These are phyloP conservation scores for Leucophenga varia DNA, from an alignment of 1,140 invertebrate genomes.

Conservation along the genomic window DNA sequence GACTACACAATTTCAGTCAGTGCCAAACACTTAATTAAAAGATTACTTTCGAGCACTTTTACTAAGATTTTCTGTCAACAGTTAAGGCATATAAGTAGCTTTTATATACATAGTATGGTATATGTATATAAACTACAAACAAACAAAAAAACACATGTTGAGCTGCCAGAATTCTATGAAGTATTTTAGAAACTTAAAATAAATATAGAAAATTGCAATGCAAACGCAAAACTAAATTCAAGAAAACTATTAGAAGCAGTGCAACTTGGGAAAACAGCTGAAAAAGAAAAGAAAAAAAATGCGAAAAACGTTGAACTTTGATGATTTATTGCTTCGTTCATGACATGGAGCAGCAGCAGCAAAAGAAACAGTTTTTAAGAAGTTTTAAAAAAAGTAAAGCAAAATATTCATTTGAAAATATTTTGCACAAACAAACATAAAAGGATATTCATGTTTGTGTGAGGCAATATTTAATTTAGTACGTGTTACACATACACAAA, in stretches of 20 bases:
- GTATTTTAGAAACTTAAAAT: constrained; percentile 45
- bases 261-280: constrained; percentile 6
- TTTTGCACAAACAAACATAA: background rate
- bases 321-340: constrained; percentile 32
- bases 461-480: constrained; percentile 43
- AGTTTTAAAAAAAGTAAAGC: too few relatives aligned
- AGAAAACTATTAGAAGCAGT: too few relatives aligned
- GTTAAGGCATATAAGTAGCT: too few relatives aligned
- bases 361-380: too few relatives aligned
- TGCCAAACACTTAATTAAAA: constrained; percentile 53
- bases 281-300: constrained; percentile 13
- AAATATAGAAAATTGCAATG: constrained; percentile 51
- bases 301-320: constrained; percentile 45
- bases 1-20: too few relatives aligned
- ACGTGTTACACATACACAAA: constrained; percentile 47
- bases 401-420: too few relatives aligned
- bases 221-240: constrained; percentile 30
- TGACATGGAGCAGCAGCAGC: constrained; percentile 5
- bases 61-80: constrained; percentile 45
- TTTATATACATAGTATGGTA: too few relatives aligned
- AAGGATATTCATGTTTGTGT: background rate
- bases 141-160: too few relatives aligned
- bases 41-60: constrained; percentile 49
- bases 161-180: too few relatives aligned
- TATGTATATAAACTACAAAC: too few relatives aligned